phyloP scores from a whole-genome alignment of 2,797 vertebrate species.

The Sebastiscus albofasciatus region DNA sequence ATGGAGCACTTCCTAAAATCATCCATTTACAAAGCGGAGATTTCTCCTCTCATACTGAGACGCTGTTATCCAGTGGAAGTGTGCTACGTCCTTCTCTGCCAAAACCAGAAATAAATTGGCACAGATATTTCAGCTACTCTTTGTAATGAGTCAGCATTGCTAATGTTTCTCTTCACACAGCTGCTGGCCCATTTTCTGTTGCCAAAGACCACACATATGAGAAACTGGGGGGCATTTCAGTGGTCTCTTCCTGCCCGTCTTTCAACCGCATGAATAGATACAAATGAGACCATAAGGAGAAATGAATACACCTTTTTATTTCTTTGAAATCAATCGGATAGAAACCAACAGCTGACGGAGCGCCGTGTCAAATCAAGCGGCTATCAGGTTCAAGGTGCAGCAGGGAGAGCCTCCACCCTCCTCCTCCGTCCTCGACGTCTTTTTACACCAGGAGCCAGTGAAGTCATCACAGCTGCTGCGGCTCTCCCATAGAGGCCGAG shows the following conservation, averaged over 20 bases:
- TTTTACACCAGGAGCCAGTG: slow-evolving; percentile 63
- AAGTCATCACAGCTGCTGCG: slow-evolving; percentile 77
- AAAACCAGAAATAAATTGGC: slow-evolving; percentile 63
- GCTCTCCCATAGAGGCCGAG: slow-evolving; percentile 64
- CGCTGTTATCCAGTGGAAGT: slow-evolving; percentile 35
- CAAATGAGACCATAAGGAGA: slow-evolving; percentile 48
- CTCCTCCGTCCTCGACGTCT: slow-evolving; percentile 13
- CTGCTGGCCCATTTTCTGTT: slow-evolving; percentile 59
- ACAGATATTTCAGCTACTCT: slow-evolving; percentile 43
- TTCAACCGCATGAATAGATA: slow-evolving; percentile 58
- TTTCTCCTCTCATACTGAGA: slow-evolving; percentile 41
- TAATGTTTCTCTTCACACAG: slow-evolving; percentile 67
- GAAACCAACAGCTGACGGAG: slow-evolving; percentile 70
- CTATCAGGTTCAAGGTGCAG: slow-evolving; percentile 71
- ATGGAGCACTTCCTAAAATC: slow-evolving; percentile 67
- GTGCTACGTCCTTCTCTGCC: slow-evolving; percentile 37
- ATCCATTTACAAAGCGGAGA: slow-evolving; percentile 46
- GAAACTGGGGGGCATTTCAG: slow-evolving; percentile 50
- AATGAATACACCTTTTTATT: slow-evolving; percentile 50
- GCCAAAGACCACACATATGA: slow-evolving; percentile 70
- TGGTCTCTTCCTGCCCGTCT: slow-evolving; percentile 63
- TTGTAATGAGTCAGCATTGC: slow-evolving; percentile 68
- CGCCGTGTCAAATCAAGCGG: slow-evolving; percentile 55
- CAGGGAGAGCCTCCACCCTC: slow-evolving; percentile 1
- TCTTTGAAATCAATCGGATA: slow-evolving; percentile 53